Evolutionary conservation across 2,113 vertebrate genomes (phyloP).

Genomic region (Nansenia antarctica): DNA sequence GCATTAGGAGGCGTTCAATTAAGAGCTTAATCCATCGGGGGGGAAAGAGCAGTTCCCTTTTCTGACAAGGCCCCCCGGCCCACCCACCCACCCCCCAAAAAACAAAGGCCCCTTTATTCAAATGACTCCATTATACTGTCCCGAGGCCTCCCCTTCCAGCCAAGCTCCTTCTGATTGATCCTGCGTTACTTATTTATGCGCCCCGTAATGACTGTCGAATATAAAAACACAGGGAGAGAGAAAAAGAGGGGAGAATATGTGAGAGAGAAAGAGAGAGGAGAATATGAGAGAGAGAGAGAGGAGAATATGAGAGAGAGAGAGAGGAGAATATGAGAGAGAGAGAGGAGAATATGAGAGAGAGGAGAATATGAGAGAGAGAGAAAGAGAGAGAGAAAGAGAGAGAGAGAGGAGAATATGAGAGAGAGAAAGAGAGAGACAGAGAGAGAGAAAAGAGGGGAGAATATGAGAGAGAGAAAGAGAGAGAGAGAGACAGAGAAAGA

Average conservation of each 20-base stretch:
- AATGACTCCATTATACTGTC: constrained; percentile 51
- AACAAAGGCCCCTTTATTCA: constrained; percentile 48
- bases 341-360: no score
- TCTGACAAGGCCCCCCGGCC: constrained; percentile 40
- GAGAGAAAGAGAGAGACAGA: neutral
- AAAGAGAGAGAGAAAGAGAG: no score
- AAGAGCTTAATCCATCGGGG: constrained; percentile 34
- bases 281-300: neutral
- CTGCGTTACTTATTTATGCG: constrained; percentile 60
- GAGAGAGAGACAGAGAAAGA: neutral
- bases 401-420: neutral
- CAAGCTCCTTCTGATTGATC: constrained; percentile 56
- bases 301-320: neutral
- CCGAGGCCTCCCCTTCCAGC: constrained; percentile 44
- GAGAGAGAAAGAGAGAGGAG: neutral
- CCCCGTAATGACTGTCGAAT: constrained; percentile 56
- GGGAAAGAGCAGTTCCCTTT: constrained; percentile 27
- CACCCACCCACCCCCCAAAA: no score
- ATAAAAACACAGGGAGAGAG: constrained; percentile 9
- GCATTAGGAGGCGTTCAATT: constrained; percentile 65
- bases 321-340: neutral
- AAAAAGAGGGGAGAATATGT: neutral
- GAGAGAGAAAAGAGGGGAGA: neutral
- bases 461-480: neutral
- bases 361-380: neutral